Base-by-base conservation (phyloP, 1,140 invertebrate species). In the Cotesia typhae region DNA sequence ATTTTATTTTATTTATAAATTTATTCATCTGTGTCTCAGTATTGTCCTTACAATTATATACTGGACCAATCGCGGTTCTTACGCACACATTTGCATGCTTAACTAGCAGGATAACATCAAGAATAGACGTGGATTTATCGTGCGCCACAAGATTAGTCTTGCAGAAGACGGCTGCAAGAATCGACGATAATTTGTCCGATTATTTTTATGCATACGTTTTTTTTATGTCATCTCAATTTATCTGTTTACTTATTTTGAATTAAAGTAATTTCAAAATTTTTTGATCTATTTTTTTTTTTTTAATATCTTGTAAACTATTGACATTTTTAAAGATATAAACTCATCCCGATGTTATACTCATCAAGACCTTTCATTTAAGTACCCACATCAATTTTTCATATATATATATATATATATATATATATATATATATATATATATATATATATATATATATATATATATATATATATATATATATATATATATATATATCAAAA, bases 121-220 rank as follows among this genome's bases (percentile, higher is more conserved):
- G 69, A 71, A 79, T 75, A 77, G 75, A 77, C 53, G 63, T 74
- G 75, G 77, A 79, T 79, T 79, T 77, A 79, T 79, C 53, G 75
- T 61, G 60, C 73, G 28, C 28, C 1, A 28, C 28, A 28, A 28
- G 28, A 28, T 28, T 28, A 75, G 76, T 78, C 75, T 73, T 74
- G 75, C 38, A 10, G 10, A 47, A 47, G 28, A 28, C 28, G 3
- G 3, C 28, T 0, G 3, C 12, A n/a, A 65, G 63, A 65, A 65
- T 37, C 41, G 63, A 65, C 63, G 36, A 70, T 70, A 75, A 75
- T 72, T 72, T 77, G 77, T 79, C 77, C 14, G 5, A 6, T 9
- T 17, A 14, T 51, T 75, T 69, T 71, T 76, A 76, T 77, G 75
- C 73, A 67, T 64, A 69, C 57, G 5, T 4, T 74, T 76, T 78